A percentile compares a stretch with the other conserved stretches of the same genome.
phyloP scores from a whole-genome alignment of 2,888 invertebrate species.

The Drosophila multiciliata region DNA sequence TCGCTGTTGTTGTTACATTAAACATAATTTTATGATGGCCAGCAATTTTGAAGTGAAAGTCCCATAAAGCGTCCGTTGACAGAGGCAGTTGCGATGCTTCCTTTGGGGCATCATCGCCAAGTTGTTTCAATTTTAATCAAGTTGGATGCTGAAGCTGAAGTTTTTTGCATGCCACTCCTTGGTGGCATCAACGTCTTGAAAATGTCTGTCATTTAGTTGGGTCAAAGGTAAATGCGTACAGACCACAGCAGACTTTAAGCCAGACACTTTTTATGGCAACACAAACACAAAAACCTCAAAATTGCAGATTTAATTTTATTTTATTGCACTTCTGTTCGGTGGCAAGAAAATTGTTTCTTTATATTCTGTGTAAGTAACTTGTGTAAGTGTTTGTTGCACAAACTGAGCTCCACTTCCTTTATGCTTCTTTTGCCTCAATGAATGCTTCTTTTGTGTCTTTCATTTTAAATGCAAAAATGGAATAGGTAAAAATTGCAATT shows the following conservation, averaged over 20 bases:
- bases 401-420: slow-evolving; percentile 7
- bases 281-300: slow-evolving; percentile 73
- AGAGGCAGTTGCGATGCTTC: slow-evolving; percentile 35
- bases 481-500: slow-evolving; percentile 32
- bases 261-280: slow-evolving; percentile 84
- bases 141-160: slow-evolving; percentile 49
- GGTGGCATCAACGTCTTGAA: slow-evolving; percentile 33
- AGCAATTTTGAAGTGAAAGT: slow-evolving; percentile 54
- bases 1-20: slow-evolving; percentile 81
- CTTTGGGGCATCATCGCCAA: slow-evolving; percentile 25
- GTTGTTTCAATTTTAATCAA: slow-evolving; percentile 74
- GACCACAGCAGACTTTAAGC: slow-evolving; percentile 59
- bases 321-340: slow-evolving; percentile 69
- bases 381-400: slow-evolving; percentile 16
- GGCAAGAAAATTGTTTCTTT: slow-evolving; percentile 79
- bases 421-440: slow-evolving; percentile 10
- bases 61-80: slow-evolving; percentile 65
- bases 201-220: slow-evolving; percentile 66
- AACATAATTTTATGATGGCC: slow-evolving; percentile 84
- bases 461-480: slow-evolving; percentile 43
- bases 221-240: slow-evolving; percentile 70
- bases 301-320: slow-evolving; percentile 84
- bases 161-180: slow-evolving; percentile 56
- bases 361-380: slow-evolving; percentile 37
- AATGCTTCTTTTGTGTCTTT: slow-evolving; percentile 18